Evolutionary conservation across 2,888 invertebrate species (phyloP), one percentile per base, ranked within the genome.

Genomic region (Schizotus pectinicornis): DNA sequence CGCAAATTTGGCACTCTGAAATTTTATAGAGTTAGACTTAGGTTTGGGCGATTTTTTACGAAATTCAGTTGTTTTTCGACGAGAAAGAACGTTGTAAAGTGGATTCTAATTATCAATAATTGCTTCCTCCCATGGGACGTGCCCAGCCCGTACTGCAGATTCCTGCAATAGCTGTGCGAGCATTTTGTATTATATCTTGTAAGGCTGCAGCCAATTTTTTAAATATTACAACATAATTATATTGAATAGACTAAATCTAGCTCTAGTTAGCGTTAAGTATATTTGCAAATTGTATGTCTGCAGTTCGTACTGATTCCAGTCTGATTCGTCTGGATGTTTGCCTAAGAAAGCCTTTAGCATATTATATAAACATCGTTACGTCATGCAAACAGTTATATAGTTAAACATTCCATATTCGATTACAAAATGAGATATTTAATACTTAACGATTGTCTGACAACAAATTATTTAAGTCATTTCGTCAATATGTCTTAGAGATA

Each of bases 291-390:
- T 73, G 71, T 71, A 72, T 72, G 70, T 74, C 72, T 72, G 71
- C 73, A 73, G 67, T 69, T 73, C 69, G 71, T 74, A 75, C 74
- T 73, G 76, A 77, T 77, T 77, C 76, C 77, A 72, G 75, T 73
- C 64, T 67, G 66, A 68, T 55, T 66, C 61, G 66, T 71, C 76
- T 75, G 77, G 76, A 77, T 75, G 75, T 77, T 76, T 74, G 78
- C 77, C 77, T 78, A 77, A 77, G 74, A 72, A 72, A 77, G 78
- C 78, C 78, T 78, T 77, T 77, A 77, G 77, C 72, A 72, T 75
- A 72, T 75, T 67, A 69, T 64, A 71, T 72, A 72, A 68, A 73
- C 68, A 73, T 73, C 73, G 74, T 74, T 74, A 72, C 70, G 65
- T 69, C 67, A 71, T 68, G 66, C 71, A 70, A 69, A 69, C 69